Conservation (phyloP, 1,140 invertebrate genomes). For the Heliconius hermathena region DNA sequence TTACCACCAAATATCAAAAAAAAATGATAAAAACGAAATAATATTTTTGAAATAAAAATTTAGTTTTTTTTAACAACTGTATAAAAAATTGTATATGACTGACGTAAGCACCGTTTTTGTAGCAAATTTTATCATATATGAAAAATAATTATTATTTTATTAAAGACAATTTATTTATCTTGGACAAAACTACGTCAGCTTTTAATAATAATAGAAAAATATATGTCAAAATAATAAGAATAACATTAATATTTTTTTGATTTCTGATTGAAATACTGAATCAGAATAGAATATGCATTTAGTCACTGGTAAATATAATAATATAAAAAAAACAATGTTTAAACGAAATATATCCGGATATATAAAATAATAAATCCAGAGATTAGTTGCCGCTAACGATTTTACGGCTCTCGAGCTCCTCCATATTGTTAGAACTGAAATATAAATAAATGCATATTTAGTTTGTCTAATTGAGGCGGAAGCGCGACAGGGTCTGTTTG, state of each 20-base stretch:
- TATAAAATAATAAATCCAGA: constrained; percentile 26
- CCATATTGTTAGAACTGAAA: constrained; percentile 76
- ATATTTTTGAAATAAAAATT: constrained; percentile 22
- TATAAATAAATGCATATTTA: background rate
- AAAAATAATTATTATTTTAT: background rate
- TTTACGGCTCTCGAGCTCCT: constrained; percentile 75
- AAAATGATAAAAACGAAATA: background rate
- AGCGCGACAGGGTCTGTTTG: too few species aligned
- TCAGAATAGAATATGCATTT: background rate
- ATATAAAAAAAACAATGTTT: background rate
- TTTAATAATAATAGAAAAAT: background rate
- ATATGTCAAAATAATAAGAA: background rate
- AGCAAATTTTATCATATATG: background rate
- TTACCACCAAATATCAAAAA: background rate
- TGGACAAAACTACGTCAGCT: background rate
- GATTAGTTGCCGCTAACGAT: constrained; percentile 78
- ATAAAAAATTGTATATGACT: background rate
- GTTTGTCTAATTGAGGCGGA: too few species aligned
- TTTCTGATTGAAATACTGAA: background rate
- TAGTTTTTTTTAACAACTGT: background rate
- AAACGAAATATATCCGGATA: background rate
- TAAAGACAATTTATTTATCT: background rate
- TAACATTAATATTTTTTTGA: background rate
- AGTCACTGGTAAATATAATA: constrained; percentile 13
- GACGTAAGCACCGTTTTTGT: constrained; percentile 2